These are phyloP conservation scores for Alitta virens DNA, from an alignment of 2,888 invertebrate genomes.

Conservation along the genomic window DNA sequence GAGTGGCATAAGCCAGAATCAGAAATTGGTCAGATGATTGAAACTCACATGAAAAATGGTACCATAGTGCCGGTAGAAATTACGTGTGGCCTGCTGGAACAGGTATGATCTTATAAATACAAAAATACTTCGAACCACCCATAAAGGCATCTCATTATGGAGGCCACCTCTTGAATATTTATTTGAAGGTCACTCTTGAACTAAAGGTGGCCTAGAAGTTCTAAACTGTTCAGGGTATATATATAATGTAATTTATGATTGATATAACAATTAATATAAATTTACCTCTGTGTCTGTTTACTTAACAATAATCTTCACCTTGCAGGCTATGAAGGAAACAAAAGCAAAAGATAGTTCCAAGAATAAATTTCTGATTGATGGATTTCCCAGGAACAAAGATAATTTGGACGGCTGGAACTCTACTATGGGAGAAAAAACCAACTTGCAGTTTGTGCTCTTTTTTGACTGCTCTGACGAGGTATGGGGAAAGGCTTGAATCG, in stretches of 20 bases:
- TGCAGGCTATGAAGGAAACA: slow-evolving; percentile 57
- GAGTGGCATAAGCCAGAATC: slow-evolving; percentile 83
- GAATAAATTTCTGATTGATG: slow-evolving; percentile 88
- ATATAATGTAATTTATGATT: no score
- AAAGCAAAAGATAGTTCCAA: slow-evolving; percentile 60
- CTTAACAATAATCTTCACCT: no score
- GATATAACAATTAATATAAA: no score
- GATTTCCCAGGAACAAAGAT: slow-evolving; percentile 95
- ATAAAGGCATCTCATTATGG: neutral
- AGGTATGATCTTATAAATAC: slow-evolving; percentile 67
- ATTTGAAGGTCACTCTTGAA: neutral
- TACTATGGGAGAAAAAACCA: slow-evolving; percentile 78
- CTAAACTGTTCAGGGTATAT: no score
- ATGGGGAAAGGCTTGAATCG: slow-evolving; percentile 14
- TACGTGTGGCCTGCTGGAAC: slow-evolving; percentile 90
- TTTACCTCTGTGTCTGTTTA: no score
- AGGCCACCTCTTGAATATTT: neutral
- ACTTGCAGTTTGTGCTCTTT: slow-evolving; percentile 84
- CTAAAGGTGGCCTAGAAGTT: no score
- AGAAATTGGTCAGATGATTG: slow-evolving; percentile 84
- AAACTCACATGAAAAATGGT: slow-evolving; percentile 86
- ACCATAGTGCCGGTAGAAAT: slow-evolving; percentile 97
- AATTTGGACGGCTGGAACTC: slow-evolving; percentile 92
- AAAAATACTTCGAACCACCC: neutral
- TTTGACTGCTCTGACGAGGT: slow-evolving; percentile 83